phyloP scores from a whole-genome alignment of 2,113 vertebrate species.

The Poicephalus gulielmi region DNA sequence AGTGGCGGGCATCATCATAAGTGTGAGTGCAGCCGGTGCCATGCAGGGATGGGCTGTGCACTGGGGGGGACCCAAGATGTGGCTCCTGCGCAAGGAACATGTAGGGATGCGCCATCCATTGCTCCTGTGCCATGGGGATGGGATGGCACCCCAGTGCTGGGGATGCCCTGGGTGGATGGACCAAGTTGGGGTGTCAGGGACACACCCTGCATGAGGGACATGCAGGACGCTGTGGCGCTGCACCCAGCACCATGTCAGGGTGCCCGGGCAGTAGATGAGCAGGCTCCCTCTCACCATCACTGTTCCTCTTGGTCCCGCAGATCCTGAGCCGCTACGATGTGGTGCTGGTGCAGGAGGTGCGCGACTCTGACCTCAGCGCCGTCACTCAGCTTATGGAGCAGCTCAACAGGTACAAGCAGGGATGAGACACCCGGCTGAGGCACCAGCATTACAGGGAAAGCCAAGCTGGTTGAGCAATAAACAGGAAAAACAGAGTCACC shows the following conservation, averaged over 20 bases:
- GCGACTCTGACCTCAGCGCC: constrained; percentile 81
- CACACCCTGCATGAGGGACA: neutral
- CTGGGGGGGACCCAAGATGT: neutral
- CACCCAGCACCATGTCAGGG: fast-evolving
- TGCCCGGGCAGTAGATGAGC: fast-evolving
- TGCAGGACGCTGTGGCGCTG: fast-evolving
- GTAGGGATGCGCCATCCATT: fast-evolving
- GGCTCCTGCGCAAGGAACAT: neutral
- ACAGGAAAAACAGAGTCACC: neutral
- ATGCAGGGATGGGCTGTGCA: fast-evolving
- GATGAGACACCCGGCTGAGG: fast-evolving
- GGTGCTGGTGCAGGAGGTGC: constrained; percentile 86
- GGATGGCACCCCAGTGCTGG: neutral
- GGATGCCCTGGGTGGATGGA: neutral
- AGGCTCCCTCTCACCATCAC: neutral
- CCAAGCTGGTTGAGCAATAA: neutral
- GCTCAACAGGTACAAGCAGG: neutral
- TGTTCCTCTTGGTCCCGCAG: neutral
- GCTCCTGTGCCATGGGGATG: neutral
- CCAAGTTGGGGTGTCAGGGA: neutral
- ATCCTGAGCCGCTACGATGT: constrained; percentile 82
- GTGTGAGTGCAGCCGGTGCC: constrained; percentile 47
- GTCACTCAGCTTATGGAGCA: constrained; percentile 79
- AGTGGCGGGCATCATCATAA: constrained; percentile 74
- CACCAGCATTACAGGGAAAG: neutral